Conservation (phyloP, 1,140 invertebrate genomes). For the Lordiphosa stackelbergi region DNA sequence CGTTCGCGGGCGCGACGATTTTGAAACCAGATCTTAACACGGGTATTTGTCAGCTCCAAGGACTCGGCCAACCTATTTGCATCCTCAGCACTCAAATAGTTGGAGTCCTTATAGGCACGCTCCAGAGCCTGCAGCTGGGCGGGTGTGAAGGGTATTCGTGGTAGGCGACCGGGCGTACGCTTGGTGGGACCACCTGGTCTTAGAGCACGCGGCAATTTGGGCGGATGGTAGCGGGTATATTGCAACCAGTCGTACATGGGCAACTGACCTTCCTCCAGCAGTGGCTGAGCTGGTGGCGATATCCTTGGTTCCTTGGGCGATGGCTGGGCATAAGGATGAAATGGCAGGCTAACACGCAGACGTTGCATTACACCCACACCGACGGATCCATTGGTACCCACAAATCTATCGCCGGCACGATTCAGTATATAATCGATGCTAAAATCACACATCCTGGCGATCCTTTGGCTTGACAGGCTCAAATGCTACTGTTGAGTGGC, state of each 20-base stretch:
- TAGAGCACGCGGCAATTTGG: constrained; percentile 81
- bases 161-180: constrained; percentile 79
- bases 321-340: constrained; percentile 47
- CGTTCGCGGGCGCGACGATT: constrained; percentile 86
- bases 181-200: constrained; percentile 63
- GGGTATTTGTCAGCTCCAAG: constrained; percentile 78
- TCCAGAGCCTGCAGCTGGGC: constrained; percentile 78
- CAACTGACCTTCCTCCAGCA: constrained; percentile 25
- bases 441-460: constrained; percentile 75
- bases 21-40: constrained; percentile 91
- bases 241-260: constrained; percentile 81
- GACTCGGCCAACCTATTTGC: constrained; percentile 77
- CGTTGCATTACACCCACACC: constrained; percentile 51
- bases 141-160: constrained; percentile 78
- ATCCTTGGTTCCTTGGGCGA: constrained; percentile 16
- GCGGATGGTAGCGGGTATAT: constrained; percentile 86
- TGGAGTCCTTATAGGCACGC: constrained; percentile 78
- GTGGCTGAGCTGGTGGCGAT: constrained; percentile 12
- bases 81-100: constrained; percentile 79
- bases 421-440: constrained; percentile 79
- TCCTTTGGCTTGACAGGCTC: constrained; percentile 31
- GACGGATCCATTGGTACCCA: constrained; percentile 61
- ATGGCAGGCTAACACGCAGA: constrained; percentile 28
- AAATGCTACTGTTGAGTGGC: constrained; percentile 50
- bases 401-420: constrained; percentile 76